phyloP scores from a whole-genome alignment of 2,888 invertebrate genomes.

The Sarcophaga rosellei region DNA sequence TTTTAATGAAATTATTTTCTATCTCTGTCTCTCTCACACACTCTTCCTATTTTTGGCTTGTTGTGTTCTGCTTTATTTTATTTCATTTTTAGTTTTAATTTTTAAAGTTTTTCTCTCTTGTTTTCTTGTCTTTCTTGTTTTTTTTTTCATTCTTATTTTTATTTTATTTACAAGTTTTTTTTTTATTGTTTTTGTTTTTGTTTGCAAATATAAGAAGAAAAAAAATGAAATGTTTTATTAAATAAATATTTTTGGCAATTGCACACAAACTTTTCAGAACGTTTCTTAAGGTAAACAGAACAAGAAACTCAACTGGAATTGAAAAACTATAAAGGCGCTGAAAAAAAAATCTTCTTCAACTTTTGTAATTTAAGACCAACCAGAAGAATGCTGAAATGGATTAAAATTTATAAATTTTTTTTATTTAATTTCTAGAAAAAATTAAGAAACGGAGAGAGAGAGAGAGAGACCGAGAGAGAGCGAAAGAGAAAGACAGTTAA shows the following conservation, averaged over 20 bases:
- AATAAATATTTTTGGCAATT: conserved; percentile 62
- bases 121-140: conserved; percentile 4
- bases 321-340: background rate
- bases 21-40: background rate
- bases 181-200: background rate
- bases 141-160: conserved; percentile 19
- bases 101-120: conserved; percentile 22
- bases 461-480: too few relatives aligned
- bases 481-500: too few relatives aligned
- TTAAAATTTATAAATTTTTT: background rate
- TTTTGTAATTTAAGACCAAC: conserved; percentile 44
- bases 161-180: conserved; percentile 36
- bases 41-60: too few relatives aligned
- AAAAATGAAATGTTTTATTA: conserved; percentile 55
- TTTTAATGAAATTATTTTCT: conserved; percentile 63
- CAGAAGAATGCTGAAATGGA: background rate
- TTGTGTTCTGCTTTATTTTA: conserved; percentile 22
- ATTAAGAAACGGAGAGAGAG: too few relatives aligned
- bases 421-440: background rate
- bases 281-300: conserved; percentile 45
- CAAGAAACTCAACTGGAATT: conserved; percentile 6
- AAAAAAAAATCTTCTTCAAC: conserved; percentile 53
- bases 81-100: conserved; percentile 21
- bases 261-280: conserved; percentile 8
- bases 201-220: background rate